Evolutionary conservation across 2,797 vertebrate genomes (phyloP), one percentile per base, ranked within the genome.

Genomic region (Parauchenoglanis ngamensis): DNA sequence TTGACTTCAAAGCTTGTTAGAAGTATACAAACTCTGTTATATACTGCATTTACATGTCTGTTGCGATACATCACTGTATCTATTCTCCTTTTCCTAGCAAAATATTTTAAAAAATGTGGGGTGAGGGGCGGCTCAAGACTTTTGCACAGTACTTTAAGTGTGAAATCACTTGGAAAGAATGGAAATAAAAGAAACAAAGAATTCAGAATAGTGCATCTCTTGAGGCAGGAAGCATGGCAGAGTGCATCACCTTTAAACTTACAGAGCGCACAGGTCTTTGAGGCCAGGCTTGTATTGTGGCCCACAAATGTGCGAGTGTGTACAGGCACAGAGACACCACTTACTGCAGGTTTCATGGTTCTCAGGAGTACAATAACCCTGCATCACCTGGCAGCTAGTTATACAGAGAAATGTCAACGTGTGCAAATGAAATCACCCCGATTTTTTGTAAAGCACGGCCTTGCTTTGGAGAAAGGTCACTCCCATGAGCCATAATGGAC

Each of bases 341-440:
- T 49, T 31, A 72, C 86, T 40, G 40, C 54, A 73, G 67, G 46
- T 77, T 80, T 79, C 17, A 67, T 78, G 83, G 70, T 21, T 57
- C 72, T 79, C 46, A 35, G 68, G 83, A 87, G 87, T 85, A 87
- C 86, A 83, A 82, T 31, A 85, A 83, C 28, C 72, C 78, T 28
- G 79, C 85, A 75, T 49, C 73, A 89, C 63, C 63, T 61, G 68
- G 67, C 86, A 52, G 84, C 54, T 54, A 73, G 86, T 77, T 76
- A 86, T 79, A 85, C 23, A 86, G 67, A 90, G 88, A 91, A 90
- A 90, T 91, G 91, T 87, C 91, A 90, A 70, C 79, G n/a, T 87
- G 90, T 88, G 89, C 87, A 90, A 91, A 91, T 91, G 78, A 90
- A 90, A 89, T 89, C 88, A 25, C 86, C 31, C 83, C 19, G 83